phyloP scores from a whole-genome alignment of 1,140 invertebrate species.

The Coptotermes formosanus region DNA sequence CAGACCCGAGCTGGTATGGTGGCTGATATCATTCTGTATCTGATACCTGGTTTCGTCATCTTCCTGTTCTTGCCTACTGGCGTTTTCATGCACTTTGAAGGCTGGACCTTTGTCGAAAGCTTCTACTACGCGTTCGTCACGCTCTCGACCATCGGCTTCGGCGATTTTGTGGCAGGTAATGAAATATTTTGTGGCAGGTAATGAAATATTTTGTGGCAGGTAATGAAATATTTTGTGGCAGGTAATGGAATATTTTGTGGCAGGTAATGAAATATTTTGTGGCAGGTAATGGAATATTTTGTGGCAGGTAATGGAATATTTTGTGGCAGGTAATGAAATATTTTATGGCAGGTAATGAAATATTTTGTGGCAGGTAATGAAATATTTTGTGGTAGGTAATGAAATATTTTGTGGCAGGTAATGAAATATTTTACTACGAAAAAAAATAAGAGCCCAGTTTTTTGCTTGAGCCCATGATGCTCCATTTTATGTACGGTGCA shows the following conservation, averaged over 20 bases:
- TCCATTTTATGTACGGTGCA: too few relatives aligned
- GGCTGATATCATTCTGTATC: constrained; percentile 73
- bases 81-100: constrained; percentile 84
- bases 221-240: too few relatives aligned
- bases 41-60: constrained; percentile 81
- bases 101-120: constrained; percentile 85
- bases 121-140: constrained; percentile 92
- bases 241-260: too few relatives aligned
- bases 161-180: constrained; percentile 83
- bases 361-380: constrained; percentile 88
- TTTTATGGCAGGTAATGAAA: too few relatives aligned
- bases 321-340: constrained; percentile 87
- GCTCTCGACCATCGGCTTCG: constrained; percentile 91
- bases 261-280: constrained; percentile 90
- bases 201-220: too few relatives aligned
- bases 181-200: constrained; percentile 35
- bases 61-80: constrained; percentile 91
- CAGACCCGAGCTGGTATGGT: constrained; percentile 70
- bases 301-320: constrained; percentile 91
- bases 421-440: too few relatives aligned
- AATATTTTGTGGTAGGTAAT: too few relatives aligned
- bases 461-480: too few relatives aligned
- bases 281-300: constrained; percentile 84
- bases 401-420: constrained; percentile 86
- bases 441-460: too few relatives aligned